A percentile compares a stretch with the other conserved stretches of the same genome.
Evolutionary conservation across 2,113 vertebrate species (phyloP).

Genomic region (Arenaria interpres): DNA sequence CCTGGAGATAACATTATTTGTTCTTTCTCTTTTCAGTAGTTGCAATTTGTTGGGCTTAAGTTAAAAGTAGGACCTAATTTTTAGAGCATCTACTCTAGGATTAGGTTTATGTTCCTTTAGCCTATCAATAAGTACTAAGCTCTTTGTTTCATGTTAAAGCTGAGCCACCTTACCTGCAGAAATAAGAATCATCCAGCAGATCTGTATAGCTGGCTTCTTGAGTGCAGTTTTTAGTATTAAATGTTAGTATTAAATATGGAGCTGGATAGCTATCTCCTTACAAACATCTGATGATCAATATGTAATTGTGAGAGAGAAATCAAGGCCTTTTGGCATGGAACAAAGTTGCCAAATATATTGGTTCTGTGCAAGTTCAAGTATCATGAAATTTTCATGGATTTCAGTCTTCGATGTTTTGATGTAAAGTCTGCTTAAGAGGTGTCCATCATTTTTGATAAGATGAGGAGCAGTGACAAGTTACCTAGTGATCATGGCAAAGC

Average conservation of each 20-base stretch:
- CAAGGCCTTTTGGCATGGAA: background rate
- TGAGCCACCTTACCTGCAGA: background rate
- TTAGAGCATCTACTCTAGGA: background rate
- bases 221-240: background rate
- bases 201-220: background rate
- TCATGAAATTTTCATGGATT: background rate
- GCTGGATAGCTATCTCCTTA: background rate
- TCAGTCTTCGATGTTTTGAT: background rate
- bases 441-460: background rate
- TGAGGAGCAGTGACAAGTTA: background rate
- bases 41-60: background rate
- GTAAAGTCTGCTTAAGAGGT: background rate
- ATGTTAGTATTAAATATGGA: background rate
- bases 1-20: background rate
- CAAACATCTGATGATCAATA: background rate
- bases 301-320: background rate
- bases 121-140: background rate
- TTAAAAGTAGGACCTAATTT: background rate
- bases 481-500: background rate
- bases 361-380: background rate
- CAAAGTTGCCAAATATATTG: background rate
- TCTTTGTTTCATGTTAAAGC: background rate
- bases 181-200: background rate
- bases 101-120: background rate
- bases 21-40: background rate